Conservation (phyloP, 2,888 invertebrate species). For the Augochlorella aurata region DNA sequence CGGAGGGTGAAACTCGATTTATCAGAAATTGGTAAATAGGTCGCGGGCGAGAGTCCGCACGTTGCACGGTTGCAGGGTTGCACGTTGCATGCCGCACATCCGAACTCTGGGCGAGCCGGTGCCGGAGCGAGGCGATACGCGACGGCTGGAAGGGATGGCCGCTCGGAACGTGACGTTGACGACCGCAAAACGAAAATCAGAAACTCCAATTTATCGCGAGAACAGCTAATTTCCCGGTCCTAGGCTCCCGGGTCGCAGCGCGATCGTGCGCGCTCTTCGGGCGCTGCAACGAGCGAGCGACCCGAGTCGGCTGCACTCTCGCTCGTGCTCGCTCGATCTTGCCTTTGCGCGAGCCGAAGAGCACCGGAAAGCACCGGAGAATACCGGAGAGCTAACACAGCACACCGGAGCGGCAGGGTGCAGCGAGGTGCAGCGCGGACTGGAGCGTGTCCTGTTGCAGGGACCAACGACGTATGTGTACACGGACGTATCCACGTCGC, state of each 20-base stretch:
- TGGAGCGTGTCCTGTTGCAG: constrained; percentile 34
- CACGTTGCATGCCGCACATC: too few species aligned
- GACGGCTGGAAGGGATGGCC: constrained; percentile 49
- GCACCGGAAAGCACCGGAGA: too few species aligned
- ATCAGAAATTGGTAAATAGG: constrained; percentile 73
- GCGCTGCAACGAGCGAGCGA: too few species aligned
- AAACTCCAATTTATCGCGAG: constrained; percentile 72
- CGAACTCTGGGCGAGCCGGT: too few species aligned
- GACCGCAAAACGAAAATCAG: constrained; percentile 72
- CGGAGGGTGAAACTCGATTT: constrained; percentile 67
- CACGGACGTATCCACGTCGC: constrained; percentile 30
- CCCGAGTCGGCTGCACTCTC: too few species aligned
- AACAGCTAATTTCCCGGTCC: constrained; percentile 69
- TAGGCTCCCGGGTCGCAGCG: constrained; percentile 24
- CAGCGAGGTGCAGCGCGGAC: background rate
- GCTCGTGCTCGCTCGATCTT: background rate
- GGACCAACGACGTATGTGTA: constrained; percentile 18
- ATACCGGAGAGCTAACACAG: too few species aligned
- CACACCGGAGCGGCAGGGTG: too few species aligned
- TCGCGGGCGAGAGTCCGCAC: constrained; percentile 46
- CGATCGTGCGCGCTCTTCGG: background rate
- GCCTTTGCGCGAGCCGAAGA: background rate
- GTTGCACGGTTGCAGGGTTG: background rate
- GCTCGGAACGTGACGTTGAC: constrained; percentile 70
- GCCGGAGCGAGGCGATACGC: background rate